These are phyloP conservation scores for Xiphophorus birchmanni DNA, from an alignment of 2,797 vertebrate genomes.

Conservation along the genomic window DNA sequence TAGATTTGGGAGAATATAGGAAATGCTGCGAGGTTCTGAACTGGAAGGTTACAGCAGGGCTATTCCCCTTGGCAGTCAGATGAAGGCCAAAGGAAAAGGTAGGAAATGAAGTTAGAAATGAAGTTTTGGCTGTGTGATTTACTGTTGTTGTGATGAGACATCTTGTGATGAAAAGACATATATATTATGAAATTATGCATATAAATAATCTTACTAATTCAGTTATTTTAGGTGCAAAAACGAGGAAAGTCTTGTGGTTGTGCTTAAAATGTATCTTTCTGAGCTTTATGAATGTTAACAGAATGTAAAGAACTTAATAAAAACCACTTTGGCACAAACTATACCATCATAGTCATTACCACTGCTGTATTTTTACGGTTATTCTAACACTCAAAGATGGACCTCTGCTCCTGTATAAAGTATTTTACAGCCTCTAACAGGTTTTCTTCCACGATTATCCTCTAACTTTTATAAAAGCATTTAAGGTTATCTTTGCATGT, in stretches of 20 bases:
- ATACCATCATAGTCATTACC: background rate
- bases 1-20: constrained; percentile 23
- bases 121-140: constrained; percentile 13
- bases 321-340: background rate
- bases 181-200: background rate
- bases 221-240: background rate
- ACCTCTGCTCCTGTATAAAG: background rate
- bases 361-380: background rate
- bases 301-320: background rate
- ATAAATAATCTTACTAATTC: background rate
- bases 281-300: background rate
- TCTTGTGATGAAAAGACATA: background rate
- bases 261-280: background rate
- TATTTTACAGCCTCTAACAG: background rate
- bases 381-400: background rate
- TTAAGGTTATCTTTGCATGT: background rate
- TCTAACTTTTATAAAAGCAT: background rate
- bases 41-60: constrained; percentile 1
- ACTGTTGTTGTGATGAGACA: constrained; percentile 1
- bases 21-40: constrained; percentile 34
- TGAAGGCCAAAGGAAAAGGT: background rate
- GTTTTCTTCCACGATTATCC: background rate
- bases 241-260: background rate
- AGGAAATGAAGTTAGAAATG: constrained; percentile 1
- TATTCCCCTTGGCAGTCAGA: constrained; percentile 3